Conservation (phyloP, 2,113 vertebrate species). For the Taxidea taxus region DNA sequence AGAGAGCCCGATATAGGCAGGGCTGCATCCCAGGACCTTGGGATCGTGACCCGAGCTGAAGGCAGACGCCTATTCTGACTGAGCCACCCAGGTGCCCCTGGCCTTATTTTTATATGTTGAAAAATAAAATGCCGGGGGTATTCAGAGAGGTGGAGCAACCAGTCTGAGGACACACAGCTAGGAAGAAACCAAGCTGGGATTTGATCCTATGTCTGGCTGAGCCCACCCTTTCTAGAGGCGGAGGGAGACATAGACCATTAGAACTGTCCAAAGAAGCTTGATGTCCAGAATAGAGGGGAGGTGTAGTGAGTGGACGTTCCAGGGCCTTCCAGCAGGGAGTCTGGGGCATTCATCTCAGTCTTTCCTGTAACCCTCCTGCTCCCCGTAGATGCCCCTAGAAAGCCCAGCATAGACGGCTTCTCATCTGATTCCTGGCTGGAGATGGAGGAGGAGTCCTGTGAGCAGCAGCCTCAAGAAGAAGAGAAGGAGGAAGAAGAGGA, state of each 20-base stretch:
- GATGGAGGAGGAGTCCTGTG: slow-evolving; percentile 92
- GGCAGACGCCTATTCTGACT: no score
- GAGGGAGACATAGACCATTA: neutral
- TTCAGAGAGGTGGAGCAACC: neutral
- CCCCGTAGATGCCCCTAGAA: slow-evolving; percentile 87
- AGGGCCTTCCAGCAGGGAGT: neutral
- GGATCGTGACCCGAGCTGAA: no score
- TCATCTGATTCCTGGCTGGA: slow-evolving; percentile 93
- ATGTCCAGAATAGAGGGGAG: neutral
- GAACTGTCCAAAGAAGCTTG: neutral
- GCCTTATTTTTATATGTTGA: neutral
- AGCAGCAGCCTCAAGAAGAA: slow-evolving; percentile 85
- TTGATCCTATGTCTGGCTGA: neutral
- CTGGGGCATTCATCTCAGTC: neutral
- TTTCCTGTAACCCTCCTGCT: neutral
- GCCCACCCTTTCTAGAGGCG: neutral
- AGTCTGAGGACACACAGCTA: neutral
- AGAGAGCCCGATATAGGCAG: no score
- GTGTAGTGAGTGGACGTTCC: fast-evolving
- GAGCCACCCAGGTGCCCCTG: no score
- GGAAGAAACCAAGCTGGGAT: neutral
- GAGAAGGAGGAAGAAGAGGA: slow-evolving; percentile 76
- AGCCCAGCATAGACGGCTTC: slow-evolving; percentile 89
- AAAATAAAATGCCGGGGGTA: neutral
- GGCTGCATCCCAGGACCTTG: no score